These are phyloP conservation scores for Acipenser oxyrinchus DNA, from an alignment of 2,797 vertebrate genomes.

Conservation along the genomic window DNA sequence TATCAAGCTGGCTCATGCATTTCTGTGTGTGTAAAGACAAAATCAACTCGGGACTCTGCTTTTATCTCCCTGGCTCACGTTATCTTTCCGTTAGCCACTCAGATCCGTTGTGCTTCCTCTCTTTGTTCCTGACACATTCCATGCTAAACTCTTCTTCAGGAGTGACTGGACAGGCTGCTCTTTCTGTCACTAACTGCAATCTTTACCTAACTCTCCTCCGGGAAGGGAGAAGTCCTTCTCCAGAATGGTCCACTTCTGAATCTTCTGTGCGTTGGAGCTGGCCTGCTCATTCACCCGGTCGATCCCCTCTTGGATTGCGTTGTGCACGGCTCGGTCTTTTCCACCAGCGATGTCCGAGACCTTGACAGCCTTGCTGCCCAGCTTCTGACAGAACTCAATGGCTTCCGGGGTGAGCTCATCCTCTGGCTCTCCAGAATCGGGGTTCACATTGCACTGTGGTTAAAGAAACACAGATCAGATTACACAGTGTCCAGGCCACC, in stretches of 20 bases:
- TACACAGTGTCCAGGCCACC: background rate
- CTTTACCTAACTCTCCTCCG: slow-evolving; percentile 77
- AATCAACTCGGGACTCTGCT: too few relatives aligned
- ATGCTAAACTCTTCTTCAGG: too few relatives aligned
- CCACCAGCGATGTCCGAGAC: slow-evolving; percentile 65
- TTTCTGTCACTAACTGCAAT: too few relatives aligned
- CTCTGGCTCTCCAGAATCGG: slow-evolving; percentile 53
- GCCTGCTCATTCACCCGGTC: slow-evolving; percentile 63
- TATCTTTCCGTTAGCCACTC: too few relatives aligned
- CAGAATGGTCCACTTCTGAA: slow-evolving; percentile 82
- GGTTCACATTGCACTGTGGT: slow-evolving; percentile 63
- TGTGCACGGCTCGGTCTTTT: slow-evolving; percentile 54
- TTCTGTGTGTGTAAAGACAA: too few relatives aligned
- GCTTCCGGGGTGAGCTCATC: slow-evolving; percentile 68
- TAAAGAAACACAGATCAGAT: background rate
- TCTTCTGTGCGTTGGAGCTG: slow-evolving; percentile 70
- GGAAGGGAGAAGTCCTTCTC: slow-evolving; percentile 75
- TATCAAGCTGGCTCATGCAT: too few relatives aligned
- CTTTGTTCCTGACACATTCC: too few relatives aligned
- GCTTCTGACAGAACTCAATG: slow-evolving; percentile 53
- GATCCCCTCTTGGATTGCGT: slow-evolving; percentile 76
- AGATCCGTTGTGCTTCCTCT: too few relatives aligned
- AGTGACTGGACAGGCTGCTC: too few relatives aligned
- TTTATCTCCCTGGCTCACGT: too few relatives aligned
- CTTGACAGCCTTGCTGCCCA: slow-evolving; percentile 67